Conservation (phyloP, 2,888 invertebrate species). For the Busseola fusca region DNA sequence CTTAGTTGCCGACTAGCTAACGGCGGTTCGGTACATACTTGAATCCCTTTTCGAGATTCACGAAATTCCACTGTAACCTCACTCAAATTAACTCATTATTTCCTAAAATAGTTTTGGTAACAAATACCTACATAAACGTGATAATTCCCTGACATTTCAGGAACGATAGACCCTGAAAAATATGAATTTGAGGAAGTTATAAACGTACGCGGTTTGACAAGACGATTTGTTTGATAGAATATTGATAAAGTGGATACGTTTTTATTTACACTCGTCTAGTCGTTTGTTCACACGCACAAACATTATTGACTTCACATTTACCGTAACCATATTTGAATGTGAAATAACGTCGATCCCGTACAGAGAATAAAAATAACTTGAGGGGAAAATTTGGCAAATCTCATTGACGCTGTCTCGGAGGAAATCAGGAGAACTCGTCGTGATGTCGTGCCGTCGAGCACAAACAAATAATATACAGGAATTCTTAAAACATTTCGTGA, state of each 20-base stretch:
- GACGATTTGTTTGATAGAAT: not conserved
- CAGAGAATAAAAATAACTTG: conserved; percentile 64
- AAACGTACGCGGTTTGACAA: not conserved
- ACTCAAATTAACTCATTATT: conserved; percentile 79
- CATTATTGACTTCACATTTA: conserved; percentile 41
- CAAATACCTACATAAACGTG: conserved; percentile 18
- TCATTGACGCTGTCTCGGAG: conserved; percentile 66
- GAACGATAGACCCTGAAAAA: not conserved
- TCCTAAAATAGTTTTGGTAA: conserved; percentile 69
- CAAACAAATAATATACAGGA: conserved; percentile 61
- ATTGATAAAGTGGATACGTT: not conserved
- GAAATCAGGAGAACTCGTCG: conserved; percentile 67
- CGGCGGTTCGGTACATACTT: conserved; percentile 69
- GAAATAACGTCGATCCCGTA: conserved; percentile 53
- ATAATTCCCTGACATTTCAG: too few relatives aligned
- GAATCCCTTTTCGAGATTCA: conserved; percentile 73
- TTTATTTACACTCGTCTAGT: not conserved
- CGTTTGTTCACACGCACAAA: conserved; percentile 22
- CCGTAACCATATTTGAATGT: conserved; percentile 52
- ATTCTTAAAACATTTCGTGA: conserved; percentile 58
- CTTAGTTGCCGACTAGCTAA: conserved; percentile 70
- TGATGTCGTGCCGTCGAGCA: conserved; percentile 51
- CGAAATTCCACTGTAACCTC: conserved; percentile 69
- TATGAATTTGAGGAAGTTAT: not conserved
- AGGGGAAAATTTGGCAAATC: conserved; percentile 69